phyloP scores from a whole-genome alignment of 2,113 vertebrate species.

The Chaenogobius annularis region DNA sequence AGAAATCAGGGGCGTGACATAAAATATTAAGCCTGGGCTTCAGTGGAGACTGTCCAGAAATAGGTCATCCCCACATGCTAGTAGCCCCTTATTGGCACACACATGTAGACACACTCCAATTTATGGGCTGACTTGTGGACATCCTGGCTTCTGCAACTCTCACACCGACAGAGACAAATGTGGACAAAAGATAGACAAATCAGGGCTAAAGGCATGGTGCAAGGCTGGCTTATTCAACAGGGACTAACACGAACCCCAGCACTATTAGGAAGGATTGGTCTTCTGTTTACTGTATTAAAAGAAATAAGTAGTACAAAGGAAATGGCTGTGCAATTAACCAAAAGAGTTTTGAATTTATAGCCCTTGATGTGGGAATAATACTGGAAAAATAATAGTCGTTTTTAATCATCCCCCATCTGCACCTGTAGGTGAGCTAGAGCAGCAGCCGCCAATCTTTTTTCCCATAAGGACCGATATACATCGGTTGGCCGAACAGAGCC shows the following conservation, averaged over 20 bases:
- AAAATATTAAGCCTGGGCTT: constrained; percentile 69
- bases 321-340: no score
- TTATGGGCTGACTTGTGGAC: constrained; percentile 11
- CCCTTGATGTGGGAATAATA: no score
- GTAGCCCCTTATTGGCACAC: constrained; percentile 32
- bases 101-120: constrained; percentile 21
- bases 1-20: constrained; percentile 70
- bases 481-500: no score
- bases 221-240: neutral
- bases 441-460: no score
- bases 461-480: no score
- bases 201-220: no score
- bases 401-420: no score
- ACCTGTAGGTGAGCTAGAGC: no score
- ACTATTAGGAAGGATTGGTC: neutral
- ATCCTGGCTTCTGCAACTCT: neutral
- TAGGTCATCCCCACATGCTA: constrained; percentile 57
- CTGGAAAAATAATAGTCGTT: no score
- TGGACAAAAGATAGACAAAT: neutral
- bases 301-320: no score
- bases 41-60: constrained; percentile 68
- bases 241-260: neutral
- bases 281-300: no score
- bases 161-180: neutral
- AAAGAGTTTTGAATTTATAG: no score